Conservation (phyloP, 2,113 vertebrate genomes). For the Lampris incognitus region DNA sequence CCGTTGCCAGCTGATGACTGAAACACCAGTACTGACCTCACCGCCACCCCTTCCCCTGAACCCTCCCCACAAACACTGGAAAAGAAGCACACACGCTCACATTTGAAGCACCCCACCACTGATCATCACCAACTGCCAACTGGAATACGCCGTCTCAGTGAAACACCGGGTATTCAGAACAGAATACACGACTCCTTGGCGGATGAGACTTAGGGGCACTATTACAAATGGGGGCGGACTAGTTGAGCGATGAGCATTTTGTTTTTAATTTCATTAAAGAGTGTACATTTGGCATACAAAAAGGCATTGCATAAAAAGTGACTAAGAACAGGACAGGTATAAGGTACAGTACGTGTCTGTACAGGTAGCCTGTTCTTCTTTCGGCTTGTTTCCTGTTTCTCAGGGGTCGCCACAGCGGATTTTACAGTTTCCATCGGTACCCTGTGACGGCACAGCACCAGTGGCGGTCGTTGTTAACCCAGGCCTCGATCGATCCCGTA, state of each 20-base stretch:
- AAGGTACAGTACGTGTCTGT: background rate
- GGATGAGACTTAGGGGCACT: constrained; percentile 30
- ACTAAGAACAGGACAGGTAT: constrained; percentile 2
- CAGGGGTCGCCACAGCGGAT: no score
- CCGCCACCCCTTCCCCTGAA: constrained; percentile 17
- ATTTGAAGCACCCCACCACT: constrained; percentile 46
- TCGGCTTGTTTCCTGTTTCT: no score
- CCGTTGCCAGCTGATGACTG: constrained; percentile 58
- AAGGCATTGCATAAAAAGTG: constrained; percentile 10
- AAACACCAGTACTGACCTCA: constrained; percentile 47
- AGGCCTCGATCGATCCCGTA: no score
- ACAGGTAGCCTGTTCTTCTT: no score
- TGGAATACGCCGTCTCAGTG: constrained; percentile 71
- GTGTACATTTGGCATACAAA: constrained; percentile 23
- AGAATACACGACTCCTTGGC: constrained; percentile 65
- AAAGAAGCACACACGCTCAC: constrained; percentile 33
- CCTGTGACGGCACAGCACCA: no score
- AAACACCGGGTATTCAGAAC: constrained; percentile 61
- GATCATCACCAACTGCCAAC: constrained; percentile 67
- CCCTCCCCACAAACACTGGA: constrained; percentile 34
- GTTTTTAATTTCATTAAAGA: constrained; percentile 11
- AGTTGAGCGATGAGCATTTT: constrained; percentile 29
- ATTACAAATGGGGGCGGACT: constrained; percentile 53
- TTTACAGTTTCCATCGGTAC: no score
- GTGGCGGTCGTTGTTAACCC: no score